Evolutionary conservation across 2,797 vertebrate genomes (phyloP), one percentile per base, ranked within the genome.

Genomic region (Cheirogaleus major): DNA sequence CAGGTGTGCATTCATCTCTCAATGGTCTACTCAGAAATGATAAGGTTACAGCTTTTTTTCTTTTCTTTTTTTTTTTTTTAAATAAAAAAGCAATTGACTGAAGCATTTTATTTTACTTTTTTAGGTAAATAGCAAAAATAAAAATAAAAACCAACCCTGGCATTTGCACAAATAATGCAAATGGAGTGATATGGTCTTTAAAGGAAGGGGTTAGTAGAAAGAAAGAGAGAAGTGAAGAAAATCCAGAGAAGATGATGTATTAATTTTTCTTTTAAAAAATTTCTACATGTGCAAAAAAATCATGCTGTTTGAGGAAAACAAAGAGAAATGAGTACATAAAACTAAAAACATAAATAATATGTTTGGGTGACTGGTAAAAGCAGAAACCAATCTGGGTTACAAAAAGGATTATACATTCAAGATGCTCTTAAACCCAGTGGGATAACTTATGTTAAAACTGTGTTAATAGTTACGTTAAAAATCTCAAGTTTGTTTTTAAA

Each of bases 391-490:
- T 97, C 98, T 98, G 98, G 96, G 98, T 98, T 98, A 98, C 96
- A 98, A 98, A 98, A 97, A 98, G 97, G 98, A 98, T 98, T 98
- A 98, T 99, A 98, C 98, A 98, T 99, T 98, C 98, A 98, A 99
- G 99, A 98, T 98, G 98, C 98, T 98, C 98, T 98, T 98, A 98
- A 98, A 98, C 98, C 98, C 98, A 98, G 98, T 98, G 98, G 98
- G 98, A 98, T 98, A 98, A 98, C 98, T 98, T 98, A 98, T 97
- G 98, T 98, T 98, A 98, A 98, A 98, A 98, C 97, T 98, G 98
- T 99, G 98, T 99, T 98, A 98, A 98, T 98, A 98, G 98, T 98
- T 99, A 99, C 97, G 98, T 98, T 98, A 99, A 98, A 99, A 98
- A 98, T 98, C 98, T 98, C 99, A 98, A 98, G 98, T 98, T 98